A percentile compares a stretch with the other conserved stretches of the same genome.
Evolutionary conservation across 2,113 vertebrate species (phyloP).

Genomic region (Nesogale talazaci): DNA sequence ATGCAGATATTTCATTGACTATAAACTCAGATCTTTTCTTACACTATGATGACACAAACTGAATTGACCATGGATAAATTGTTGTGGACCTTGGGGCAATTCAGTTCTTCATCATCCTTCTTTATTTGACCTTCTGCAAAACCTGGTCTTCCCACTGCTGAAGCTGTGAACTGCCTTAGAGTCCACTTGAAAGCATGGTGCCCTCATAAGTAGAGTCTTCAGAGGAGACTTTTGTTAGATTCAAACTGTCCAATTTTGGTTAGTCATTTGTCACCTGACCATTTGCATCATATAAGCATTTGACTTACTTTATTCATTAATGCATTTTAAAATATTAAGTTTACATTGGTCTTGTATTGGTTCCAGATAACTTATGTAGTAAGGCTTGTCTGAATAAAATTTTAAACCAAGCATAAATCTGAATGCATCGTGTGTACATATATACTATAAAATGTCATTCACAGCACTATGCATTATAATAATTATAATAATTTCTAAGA

Average conservation of each 20-base stretch:
- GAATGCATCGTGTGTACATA: not conserved
- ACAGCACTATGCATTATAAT: not conserved
- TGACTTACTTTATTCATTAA: conserved; percentile 43
- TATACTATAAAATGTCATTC: not conserved
- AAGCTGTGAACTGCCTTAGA: not conserved
- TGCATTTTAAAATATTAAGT: conserved; percentile 24
- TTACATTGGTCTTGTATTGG: conserved; percentile 1
- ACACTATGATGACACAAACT: not conserved
- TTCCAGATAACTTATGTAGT: not conserved
- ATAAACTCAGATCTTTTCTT: too few relatives aligned
- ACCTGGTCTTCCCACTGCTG: not conserved
- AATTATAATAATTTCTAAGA: not conserved
- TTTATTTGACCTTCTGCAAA: conserved; percentile 39
- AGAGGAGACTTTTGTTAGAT: not conserved
- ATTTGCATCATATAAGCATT: not conserved
- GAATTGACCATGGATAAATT: not conserved
- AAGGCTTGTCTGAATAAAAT: conserved; percentile 13
- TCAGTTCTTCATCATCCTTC: not conserved
- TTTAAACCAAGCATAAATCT: conserved; percentile 30
- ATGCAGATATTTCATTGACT: not conserved
- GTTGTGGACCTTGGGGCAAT: not conserved
- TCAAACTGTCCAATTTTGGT: not conserved
- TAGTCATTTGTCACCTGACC: not conserved
- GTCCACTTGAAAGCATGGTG: not conserved
- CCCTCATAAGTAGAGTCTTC: not conserved